A percentile compares a stretch with the other conserved stretches of the same genome.
These are phyloP conservation scores for Pongo abelii DNA, from an alignment of 2,113 vertebrate genomes.

Conservation along the genomic window DNA sequence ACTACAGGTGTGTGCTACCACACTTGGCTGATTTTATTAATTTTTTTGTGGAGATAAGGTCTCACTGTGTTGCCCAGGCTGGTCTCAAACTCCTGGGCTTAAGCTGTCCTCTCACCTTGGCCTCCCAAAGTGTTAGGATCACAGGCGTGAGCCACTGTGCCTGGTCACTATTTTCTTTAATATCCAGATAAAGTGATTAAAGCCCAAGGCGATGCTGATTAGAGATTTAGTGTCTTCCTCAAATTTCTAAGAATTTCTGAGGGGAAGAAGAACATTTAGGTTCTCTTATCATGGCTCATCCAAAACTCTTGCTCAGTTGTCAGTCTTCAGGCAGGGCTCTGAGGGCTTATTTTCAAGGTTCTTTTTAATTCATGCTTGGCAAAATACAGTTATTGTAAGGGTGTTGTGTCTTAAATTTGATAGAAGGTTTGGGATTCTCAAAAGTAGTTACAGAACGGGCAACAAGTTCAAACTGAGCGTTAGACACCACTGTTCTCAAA, in stretches of 20 bases:
- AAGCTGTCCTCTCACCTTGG: background rate
- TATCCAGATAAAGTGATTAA: background rate
- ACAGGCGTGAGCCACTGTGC: background rate
- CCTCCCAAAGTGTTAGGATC: background rate
- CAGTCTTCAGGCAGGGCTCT: background rate
- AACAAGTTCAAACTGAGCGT: background rate
- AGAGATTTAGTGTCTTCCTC: background rate
- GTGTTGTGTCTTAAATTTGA: background rate
- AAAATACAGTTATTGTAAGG: background rate
- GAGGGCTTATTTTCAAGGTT: background rate
- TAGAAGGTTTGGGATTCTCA: background rate
- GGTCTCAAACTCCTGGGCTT: background rate
- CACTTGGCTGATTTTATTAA: background rate
- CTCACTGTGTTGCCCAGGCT: background rate
- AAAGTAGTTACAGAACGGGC: background rate
- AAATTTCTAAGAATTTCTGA: background rate
- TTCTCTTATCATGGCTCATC: background rate
- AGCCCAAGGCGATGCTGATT: background rate
- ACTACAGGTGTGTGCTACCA: background rate
- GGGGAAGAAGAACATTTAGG: background rate
- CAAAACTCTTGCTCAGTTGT: background rate
- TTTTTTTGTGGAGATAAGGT: background rate
- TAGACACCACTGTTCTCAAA: background rate
- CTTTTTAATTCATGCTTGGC: background rate
- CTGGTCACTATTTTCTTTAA: background rate